A percentile compares a stretch with the other conserved stretches of the same genome.
phyloP scores from a whole-genome alignment of 2,888 invertebrate genomes.

The Luffia ferchaultella region DNA sequence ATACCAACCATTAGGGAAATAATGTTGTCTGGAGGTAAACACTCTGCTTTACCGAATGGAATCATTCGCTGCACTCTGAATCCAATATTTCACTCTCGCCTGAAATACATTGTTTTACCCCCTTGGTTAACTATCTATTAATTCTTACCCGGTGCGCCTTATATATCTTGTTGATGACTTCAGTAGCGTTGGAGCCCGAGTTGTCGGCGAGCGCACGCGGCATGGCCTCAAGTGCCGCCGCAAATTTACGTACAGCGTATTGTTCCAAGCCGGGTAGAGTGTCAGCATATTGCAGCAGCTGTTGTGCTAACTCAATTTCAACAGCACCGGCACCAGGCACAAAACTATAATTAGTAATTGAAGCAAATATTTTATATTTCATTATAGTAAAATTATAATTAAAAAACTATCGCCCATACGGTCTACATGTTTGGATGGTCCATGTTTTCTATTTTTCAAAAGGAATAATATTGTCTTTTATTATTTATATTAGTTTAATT shows the following conservation, averaged over 20 bases:
- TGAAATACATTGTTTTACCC: no score
- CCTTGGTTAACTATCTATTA: no score
- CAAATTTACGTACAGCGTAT: constrained; percentile 95
- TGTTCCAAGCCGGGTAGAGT: constrained; percentile 95
- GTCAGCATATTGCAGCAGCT: constrained; percentile 87
- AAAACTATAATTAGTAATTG: constrained; percentile 48
- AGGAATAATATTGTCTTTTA: no score
- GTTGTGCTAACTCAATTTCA: constrained; percentile 92
- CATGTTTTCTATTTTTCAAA: no score
- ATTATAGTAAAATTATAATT: background rate
- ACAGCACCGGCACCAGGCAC: constrained; percentile 95
- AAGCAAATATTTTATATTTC: background rate
- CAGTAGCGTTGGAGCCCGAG: constrained; percentile 88
- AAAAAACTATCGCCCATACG: no score
- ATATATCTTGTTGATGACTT: constrained; percentile 87
- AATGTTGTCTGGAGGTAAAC: no score
- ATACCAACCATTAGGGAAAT: no score
- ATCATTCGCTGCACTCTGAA: no score
- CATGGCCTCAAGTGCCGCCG: constrained; percentile 86
- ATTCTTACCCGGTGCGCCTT: constrained; percentile 82
- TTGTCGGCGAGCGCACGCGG: constrained; percentile 95
- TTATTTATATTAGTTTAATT: no score
- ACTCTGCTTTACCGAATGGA: no score
- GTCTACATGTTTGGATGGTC: no score
- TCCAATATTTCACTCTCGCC: no score